These are phyloP conservation scores for Myiagra hebetior DNA, from an alignment of 2,113 vertebrate species.

Conservation along the genomic window DNA sequence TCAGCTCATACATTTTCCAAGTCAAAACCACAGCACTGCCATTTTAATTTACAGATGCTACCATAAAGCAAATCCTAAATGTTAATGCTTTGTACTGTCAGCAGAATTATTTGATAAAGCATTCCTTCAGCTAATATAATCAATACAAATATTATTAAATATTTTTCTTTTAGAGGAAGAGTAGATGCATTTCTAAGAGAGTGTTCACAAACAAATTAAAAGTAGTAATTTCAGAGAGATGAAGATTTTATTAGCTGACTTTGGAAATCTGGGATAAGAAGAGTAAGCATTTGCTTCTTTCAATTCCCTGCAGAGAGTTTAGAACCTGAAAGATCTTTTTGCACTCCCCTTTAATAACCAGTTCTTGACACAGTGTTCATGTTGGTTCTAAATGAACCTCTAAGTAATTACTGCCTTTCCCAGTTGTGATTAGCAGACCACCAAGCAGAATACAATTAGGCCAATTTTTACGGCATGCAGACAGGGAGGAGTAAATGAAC, in stretches of 20 bases:
- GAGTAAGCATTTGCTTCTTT: neutral
- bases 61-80: neutral
- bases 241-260: neutral
- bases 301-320: neutral
- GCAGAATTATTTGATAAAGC: neutral
- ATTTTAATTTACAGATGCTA: neutral
- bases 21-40: neutral
- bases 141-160: neutral
- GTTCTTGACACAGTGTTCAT: neutral
- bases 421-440: neutral
- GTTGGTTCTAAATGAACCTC: neutral
- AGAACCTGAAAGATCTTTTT: neutral
- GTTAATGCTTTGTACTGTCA: neutral
- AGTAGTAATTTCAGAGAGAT: neutral
- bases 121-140: neutral
- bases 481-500: neutral
- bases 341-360: neutral
- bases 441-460: neutral
- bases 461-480: neutral
- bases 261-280: neutral
- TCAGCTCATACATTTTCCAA: constrained; percentile 30
- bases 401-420: neutral
- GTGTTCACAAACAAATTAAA: neutral
- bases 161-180: neutral
- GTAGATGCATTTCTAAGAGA: neutral